Evolutionary conservation across 2,888 invertebrate genomes (phyloP).

Genomic region (Lutraria lutraria): DNA sequence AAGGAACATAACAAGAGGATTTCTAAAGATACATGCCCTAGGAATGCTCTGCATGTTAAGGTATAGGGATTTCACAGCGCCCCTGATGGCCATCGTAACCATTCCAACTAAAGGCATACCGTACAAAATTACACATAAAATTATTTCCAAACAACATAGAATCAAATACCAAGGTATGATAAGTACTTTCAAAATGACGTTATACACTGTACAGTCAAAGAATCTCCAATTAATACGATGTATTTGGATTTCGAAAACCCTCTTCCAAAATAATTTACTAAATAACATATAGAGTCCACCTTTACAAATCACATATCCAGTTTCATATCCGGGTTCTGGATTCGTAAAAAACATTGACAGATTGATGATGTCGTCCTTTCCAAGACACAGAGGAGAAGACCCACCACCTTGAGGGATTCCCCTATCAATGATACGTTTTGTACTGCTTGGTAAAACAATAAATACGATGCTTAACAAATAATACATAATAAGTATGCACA

Average conservation of each 20-base stretch:
- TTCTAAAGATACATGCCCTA: neutral
- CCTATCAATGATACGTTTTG: constrained; percentile 47
- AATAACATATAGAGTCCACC: constrained; percentile 58
- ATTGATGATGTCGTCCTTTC: constrained; percentile 34
- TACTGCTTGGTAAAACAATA: constrained; percentile 50
- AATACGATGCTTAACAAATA: constrained; percentile 40
- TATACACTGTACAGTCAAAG: neutral
- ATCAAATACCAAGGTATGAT: constrained; percentile 1
- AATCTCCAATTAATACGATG: neutral
- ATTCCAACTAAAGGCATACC: neutral
- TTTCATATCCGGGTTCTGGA: constrained; percentile 47
- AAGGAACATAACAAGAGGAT: constrained; percentile 16
- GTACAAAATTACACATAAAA: neutral
- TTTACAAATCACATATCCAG: constrained; percentile 37
- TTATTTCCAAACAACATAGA: neutral
- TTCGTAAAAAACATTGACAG: constrained; percentile 31
- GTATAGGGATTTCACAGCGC: neutral
- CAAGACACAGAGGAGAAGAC: constrained; percentile 44
- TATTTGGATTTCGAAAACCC: constrained; percentile 42
- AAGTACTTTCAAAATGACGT: neutral
- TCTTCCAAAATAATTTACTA: constrained; percentile 48
- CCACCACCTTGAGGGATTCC: constrained; percentile 32
- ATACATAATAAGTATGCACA: constrained; percentile 31
- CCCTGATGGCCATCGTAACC: neutral
- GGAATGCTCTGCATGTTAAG: neutral